phyloP scores from a whole-genome alignment of 2,113 vertebrate genomes.

The Myodes glareolus region DNA sequence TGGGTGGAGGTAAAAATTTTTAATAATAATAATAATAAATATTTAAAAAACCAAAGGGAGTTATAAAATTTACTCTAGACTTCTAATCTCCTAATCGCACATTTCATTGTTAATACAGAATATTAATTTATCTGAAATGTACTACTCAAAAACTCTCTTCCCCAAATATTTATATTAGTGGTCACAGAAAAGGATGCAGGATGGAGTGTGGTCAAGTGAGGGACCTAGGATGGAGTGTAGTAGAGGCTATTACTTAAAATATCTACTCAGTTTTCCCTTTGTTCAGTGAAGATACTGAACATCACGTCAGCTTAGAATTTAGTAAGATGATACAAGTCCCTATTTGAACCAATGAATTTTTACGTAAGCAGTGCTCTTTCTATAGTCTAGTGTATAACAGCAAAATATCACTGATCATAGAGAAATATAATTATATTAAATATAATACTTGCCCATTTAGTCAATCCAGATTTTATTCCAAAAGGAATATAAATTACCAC shows the following conservation, averaged over 20 bases:
- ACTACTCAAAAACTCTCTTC: background rate
- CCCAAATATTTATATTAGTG: conserved; percentile 41
- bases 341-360: background rate
- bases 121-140: conserved; percentile 41
- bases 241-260: background rate
- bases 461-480: background rate
- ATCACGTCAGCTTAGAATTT: background rate
- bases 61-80: background rate
- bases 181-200: too few relatives aligned
- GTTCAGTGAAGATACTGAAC: background rate
- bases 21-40: too few relatives aligned
- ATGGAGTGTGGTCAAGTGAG: too few relatives aligned
- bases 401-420: background rate
- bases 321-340: background rate
- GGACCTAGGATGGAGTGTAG: too few relatives aligned
- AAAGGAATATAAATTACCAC: conserved; percentile 16
- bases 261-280: background rate
- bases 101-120: background rate
- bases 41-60: too few relatives aligned
- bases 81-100: background rate
- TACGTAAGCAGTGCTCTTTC: conserved; percentile 20
- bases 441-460: background rate
- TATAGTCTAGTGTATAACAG: conserved; percentile 32
- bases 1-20: too few relatives aligned
- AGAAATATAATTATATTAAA: background rate